A percentile compares a stretch with the other conserved stretches of the same genome.
These are phyloP conservation scores for Antrozous pallidus DNA, from an alignment of 2,797 vertebrate genomes.

Conservation along the genomic window DNA sequence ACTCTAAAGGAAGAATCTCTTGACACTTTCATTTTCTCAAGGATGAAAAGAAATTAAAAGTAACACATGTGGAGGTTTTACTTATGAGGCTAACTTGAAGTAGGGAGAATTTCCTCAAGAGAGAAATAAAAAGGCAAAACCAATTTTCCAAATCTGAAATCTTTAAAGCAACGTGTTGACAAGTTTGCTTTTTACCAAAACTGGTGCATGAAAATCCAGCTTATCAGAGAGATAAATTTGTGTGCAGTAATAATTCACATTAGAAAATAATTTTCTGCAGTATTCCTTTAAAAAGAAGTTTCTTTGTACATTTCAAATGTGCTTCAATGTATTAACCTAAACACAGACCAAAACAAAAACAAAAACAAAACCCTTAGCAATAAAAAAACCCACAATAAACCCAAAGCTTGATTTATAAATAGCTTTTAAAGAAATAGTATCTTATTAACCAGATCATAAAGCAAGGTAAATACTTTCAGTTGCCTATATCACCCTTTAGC, in stretches of 20 bases:
- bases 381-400: background rate
- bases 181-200: conserved; percentile 50
- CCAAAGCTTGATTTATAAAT: background rate
- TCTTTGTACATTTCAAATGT: conserved; percentile 6
- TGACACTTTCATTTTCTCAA: conserved; percentile 71
- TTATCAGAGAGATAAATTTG: background rate
- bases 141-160: conserved; percentile 52
- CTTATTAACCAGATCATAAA: background rate
- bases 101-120: conserved; percentile 41
- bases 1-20: conserved; percentile 61
- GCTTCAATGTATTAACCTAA: conserved; percentile 10
- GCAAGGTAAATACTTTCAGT: background rate
- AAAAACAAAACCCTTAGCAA: background rate
- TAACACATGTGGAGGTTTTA: conserved; percentile 54
- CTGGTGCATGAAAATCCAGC: background rate
- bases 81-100: conserved; percentile 50
- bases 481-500: background rate
- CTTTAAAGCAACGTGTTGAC: conserved; percentile 42
- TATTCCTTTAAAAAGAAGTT: background rate
- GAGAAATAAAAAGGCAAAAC: conserved; percentile 55
- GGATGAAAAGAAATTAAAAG: conserved; percentile 72
- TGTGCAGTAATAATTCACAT: background rate
- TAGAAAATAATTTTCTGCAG: conserved; percentile 18
- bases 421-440: background rate
- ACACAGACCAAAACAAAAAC: background rate